Base-by-base conservation (phyloP, 53 echinoderm and acorn worm species). In the Paelopatides confundens region DNA sequence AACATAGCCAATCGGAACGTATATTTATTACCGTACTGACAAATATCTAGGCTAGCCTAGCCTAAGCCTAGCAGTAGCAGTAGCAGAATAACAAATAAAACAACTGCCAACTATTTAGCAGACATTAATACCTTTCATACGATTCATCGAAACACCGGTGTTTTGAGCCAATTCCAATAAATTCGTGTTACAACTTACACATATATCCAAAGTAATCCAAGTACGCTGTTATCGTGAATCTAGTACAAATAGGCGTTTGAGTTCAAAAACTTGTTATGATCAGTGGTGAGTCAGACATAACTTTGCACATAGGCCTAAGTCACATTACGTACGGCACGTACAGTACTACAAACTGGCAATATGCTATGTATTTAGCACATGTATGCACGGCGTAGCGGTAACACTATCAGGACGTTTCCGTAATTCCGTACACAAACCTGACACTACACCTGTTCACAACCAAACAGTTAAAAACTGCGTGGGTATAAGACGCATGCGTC, bases 181-280 rank as follows among this genome's bases (percentile, higher is more conserved):
- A 23, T 21, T 58, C n/a, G 6, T 58, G n/a, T n/a, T 18, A 23
- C 58, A n/a, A 21, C 6, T n/a, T n/a, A n/a, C n/a, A n/a, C n/a
- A 58, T 58, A 58, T 21, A 58, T 58, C 58, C 58, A 21, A 21
- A n/a, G 58, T 58, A 58, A 58, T 58, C 58, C 58, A 58, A 18
- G 6, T 6, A 58, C 58, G 58, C 15, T 58, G 5, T 58, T 58
- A 58, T 58, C 58, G 58, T 58, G 58, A 58, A 58, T 58, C 58
- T 58, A 58, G n/a, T 58, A 58, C 58, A 58, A 58, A 58, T 58
- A 58, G 58, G 58, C 58, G 58, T 58, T 58, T 58, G 17, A 58
- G 58, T 58, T 58, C 58, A 1, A 58, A 58, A 21, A 58, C 58
- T 58, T 58, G 58, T 58, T 58, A 58, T 58, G 58, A 58, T 58